Base-by-base conservation (phyloP, 2,888 invertebrate genomes). In the Acleris emargana region DNA sequence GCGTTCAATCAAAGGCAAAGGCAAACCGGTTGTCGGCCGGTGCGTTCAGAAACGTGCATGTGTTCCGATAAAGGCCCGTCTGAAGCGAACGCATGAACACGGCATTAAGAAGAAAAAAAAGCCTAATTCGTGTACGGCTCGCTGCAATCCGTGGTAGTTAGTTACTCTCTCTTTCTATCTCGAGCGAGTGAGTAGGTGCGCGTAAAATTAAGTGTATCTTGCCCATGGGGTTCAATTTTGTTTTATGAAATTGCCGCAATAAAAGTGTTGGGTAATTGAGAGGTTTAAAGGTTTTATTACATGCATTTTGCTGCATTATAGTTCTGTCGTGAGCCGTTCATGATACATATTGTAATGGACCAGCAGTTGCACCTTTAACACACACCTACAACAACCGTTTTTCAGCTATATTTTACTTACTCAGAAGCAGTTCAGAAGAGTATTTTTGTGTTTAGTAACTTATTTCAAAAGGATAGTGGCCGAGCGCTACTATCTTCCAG, bases 101-200 rank as follows among this genome's bases (percentile, higher is more conserved):
- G 82, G 87, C 86, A 89, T 90, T 90, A 90, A 84, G 85, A 84
- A 83, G 84, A 80, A 84, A 81, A 88, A 88, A 87, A 84, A 84
- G 81, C 84, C 89, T 91, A 90, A 91, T 90, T 91, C 91, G 84
- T 89, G 86, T 88, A 87, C 86, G 87, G 88, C 87, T 89, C 87
- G 85, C 86, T 88, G 88, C 89, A 88, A 91, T 91, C 90, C 88
- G 84, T 86, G 86, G 86, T 83, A 84, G 89, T 86, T 84, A 89
- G 89, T 90, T 88, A 74, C 78, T 74, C 68, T 84, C 84, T 78
- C 82, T 76, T 74, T 83, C 80, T 76, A 66, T 42, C 42, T 38
- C 62, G 62, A 61, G 72, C 64, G 62, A 63, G 79, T 69, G 69
- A 64, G 76, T 82, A 71, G 57, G 78, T 75, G 84, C 86, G 20